A percentile compares a stretch with the other conserved stretches of the same genome.
Evolutionary conservation across 2,888 invertebrate species (phyloP).

Genomic region (Drosophila atroscutellata): DNA sequence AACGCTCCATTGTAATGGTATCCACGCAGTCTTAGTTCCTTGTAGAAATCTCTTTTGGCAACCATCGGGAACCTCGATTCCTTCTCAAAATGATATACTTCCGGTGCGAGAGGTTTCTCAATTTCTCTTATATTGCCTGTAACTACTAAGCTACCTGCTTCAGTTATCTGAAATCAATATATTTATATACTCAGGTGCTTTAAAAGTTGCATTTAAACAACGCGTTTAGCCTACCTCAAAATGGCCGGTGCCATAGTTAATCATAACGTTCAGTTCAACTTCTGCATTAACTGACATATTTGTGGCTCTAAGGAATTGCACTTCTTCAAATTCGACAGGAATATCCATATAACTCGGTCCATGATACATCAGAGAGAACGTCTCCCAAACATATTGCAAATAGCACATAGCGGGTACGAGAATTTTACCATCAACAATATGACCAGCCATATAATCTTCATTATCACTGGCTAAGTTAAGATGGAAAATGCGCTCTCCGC

Average conservation of each 20-base stretch:
- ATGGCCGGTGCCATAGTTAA: constrained; percentile 87
- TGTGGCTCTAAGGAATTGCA: constrained; percentile 93
- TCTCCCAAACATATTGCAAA: constrained; percentile 91
- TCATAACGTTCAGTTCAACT: constrained; percentile 86
- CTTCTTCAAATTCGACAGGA: constrained; percentile 93
- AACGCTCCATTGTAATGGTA: constrained; percentile 87
- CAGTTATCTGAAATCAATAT: constrained; percentile 86
- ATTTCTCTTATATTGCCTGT: constrained; percentile 88
- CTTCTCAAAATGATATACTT: constrained; percentile 51
- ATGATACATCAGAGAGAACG: constrained; percentile 89
- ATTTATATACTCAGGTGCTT: not conserved
- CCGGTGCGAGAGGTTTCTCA: constrained; percentile 63
- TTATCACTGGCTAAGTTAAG: constrained; percentile 88
- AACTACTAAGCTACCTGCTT: constrained; percentile 89
- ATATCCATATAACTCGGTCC: constrained; percentile 89
- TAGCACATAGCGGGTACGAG: constrained; percentile 93
- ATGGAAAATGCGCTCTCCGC: constrained; percentile 88
- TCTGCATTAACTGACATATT: constrained; percentile 89
- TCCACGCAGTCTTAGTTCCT: constrained; percentile 89
- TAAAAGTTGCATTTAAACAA: not conserved
- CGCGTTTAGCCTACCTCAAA: constrained; percentile 86
- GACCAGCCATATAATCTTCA: constrained; percentile 90
- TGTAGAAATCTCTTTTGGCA: constrained; percentile 89
- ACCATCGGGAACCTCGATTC: constrained; percentile 82
- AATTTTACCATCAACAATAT: constrained; percentile 92